Percentiles rank a stretch among this genome's conserved stretches.
Evolutionary conservation across 2,113 vertebrate species (phyloP).

Genomic region (Plecturocebus donacophilus): DNA sequence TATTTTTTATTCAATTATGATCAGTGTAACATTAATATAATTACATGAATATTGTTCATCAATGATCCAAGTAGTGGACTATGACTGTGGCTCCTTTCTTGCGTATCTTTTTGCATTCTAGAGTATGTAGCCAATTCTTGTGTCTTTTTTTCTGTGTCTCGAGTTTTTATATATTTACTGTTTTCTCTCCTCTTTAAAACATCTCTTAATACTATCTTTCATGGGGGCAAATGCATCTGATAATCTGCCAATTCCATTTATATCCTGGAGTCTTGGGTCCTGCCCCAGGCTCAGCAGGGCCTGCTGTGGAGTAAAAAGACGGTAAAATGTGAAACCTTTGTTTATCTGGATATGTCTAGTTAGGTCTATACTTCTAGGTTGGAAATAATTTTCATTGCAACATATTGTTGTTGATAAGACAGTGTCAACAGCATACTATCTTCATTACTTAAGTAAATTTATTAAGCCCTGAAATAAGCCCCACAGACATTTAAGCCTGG

Average conservation of each 20-base stretch:
- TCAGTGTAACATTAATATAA: background rate
- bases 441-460: background rate
- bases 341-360: background rate
- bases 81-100: background rate
- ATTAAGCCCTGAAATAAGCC: background rate
- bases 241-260: background rate
- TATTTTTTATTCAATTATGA: constrained; percentile 8
- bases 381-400: background rate
- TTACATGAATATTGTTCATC: background rate
- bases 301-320: background rate
- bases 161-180: background rate
- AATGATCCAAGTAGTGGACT: background rate
- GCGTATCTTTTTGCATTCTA: background rate
- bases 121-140: background rate
- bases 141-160: background rate
- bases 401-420: no score
- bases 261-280: background rate
- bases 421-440: background rate
- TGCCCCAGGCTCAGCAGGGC: background rate
- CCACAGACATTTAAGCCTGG: background rate
- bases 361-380: background rate
- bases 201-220: background rate
- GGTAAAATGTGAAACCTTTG: background rate
- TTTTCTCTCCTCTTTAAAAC: background rate
- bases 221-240: background rate